Percentiles rank a stretch among this genome's conserved stretches.
These are phyloP conservation scores for Melitaea athalia DNA, from an alignment of 2,888 invertebrate species.

Conservation along the genomic window DNA sequence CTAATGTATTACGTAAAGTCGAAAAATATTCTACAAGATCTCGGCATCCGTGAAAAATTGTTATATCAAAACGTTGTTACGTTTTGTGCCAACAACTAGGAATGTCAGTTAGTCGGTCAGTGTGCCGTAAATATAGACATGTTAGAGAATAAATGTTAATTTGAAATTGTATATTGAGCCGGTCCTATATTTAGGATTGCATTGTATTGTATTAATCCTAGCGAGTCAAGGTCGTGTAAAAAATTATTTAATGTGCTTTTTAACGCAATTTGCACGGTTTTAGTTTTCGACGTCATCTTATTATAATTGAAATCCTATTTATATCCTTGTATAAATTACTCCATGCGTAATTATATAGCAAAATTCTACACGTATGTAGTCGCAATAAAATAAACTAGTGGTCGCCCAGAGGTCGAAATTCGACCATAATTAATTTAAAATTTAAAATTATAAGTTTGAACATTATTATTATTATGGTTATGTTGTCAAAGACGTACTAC, in stretches of 20 bases:
- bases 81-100: conserved; percentile 38
- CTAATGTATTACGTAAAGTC: conserved; percentile 27
- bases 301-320: background rate
- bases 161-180: conserved; percentile 25
- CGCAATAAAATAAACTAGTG: background rate
- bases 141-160: conserved; percentile 32
- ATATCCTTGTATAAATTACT: background rate
- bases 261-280: conserved; percentile 23
- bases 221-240: conserved; percentile 61
- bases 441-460: too few relatives aligned
- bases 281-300: background rate
- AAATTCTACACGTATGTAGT: background rate
- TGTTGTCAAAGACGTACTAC: too few relatives aligned
- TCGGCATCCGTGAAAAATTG: conserved; percentile 33
- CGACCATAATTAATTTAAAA: too few relatives aligned
- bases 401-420: too few relatives aligned
- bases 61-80: conserved; percentile 37
- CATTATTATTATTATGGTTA: too few relatives aligned
- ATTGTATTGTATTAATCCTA: conserved; percentile 36
- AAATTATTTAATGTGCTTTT: conserved; percentile 49
- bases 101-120: conserved; percentile 46
- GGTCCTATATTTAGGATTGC: conserved; percentile 32
- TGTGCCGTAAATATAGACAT: conserved; percentile 43
- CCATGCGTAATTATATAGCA: too few relatives aligned
- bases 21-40: conserved; percentile 27